phyloP scores from a whole-genome alignment of 2,797 vertebrate genomes.

The Coluber constrictor region DNA sequence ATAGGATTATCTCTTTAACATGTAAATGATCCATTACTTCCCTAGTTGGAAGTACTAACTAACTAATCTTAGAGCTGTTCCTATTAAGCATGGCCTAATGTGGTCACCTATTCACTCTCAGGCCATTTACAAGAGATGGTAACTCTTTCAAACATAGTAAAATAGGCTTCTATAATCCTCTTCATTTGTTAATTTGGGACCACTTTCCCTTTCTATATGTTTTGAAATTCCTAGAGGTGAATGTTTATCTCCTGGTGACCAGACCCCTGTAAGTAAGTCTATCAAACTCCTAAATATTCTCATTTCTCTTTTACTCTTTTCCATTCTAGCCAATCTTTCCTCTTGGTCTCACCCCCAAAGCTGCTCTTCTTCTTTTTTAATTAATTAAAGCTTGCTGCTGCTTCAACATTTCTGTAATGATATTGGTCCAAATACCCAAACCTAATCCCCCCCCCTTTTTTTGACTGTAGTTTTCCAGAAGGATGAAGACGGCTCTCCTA shows the following conservation, averaged over 20 bases:
- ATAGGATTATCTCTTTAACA: neutral
- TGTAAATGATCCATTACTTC: neutral
- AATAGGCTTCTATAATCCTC: neutral
- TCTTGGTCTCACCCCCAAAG: no score
- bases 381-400: no score
- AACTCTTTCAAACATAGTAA: neutral
- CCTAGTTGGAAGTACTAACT: neutral
- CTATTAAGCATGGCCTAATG: neutral
- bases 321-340: no score
- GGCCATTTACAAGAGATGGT: neutral
- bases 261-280: no score
- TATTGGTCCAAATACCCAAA: no score
- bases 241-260: no score
- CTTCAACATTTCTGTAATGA: no score
- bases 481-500: neutral
- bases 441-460: neutral
- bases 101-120: neutral
- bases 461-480: neutral
- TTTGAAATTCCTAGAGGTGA: no score
- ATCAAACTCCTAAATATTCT: no score
- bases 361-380: no score
- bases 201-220: neutral
- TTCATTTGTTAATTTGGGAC: neutral
- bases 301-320: no score
- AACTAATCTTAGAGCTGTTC: neutral